phyloP scores from a whole-genome alignment of 2,113 vertebrate species.

The Sinocyclocheilus anshuiensis region DNA sequence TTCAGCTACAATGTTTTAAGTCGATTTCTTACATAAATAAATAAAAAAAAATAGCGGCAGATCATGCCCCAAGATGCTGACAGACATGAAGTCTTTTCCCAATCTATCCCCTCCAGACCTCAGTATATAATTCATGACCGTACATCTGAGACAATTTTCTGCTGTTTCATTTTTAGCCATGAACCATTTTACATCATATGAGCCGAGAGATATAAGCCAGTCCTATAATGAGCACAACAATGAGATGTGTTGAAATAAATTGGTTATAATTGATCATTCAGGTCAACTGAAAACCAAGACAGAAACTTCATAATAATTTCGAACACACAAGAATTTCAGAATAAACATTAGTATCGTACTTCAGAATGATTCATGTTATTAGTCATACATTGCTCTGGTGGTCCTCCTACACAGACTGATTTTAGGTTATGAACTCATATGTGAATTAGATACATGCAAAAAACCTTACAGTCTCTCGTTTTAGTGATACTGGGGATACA shows the following conservation, averaged over 20 bases:
- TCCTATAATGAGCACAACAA: too few species aligned
- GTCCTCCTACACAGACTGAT: too few species aligned
- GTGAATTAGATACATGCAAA: too few species aligned
- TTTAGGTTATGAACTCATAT: too few species aligned
- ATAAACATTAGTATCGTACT: too few species aligned
- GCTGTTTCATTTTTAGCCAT: slow-evolving; percentile 13
- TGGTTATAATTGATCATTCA: too few species aligned
- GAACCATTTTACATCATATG: slow-evolving; percentile 22
- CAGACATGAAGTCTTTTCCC: slow-evolving; percentile 24
- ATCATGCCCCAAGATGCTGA: neutral
- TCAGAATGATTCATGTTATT: too few species aligned
- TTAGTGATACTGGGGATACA: neutral
- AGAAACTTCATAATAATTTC: too few species aligned
- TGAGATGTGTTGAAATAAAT: too few species aligned
- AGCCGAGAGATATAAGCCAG: neutral
- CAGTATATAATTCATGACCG: slow-evolving; percentile 24
- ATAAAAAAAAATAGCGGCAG: neutral
- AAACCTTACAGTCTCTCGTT: neutral
- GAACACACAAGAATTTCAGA: too few species aligned
- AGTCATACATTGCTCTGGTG: too few species aligned
- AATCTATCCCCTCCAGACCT: slow-evolving; percentile 13
- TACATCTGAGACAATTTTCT: slow-evolving; percentile 21
- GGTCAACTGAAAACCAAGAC: too few species aligned
- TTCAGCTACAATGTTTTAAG: neutral
- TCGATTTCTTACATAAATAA: neutral